Evolutionary conservation across 2,888 invertebrate genomes (phyloP), one percentile per base, ranked within the genome.

Genomic region (Macroteleia sp.): DNA sequence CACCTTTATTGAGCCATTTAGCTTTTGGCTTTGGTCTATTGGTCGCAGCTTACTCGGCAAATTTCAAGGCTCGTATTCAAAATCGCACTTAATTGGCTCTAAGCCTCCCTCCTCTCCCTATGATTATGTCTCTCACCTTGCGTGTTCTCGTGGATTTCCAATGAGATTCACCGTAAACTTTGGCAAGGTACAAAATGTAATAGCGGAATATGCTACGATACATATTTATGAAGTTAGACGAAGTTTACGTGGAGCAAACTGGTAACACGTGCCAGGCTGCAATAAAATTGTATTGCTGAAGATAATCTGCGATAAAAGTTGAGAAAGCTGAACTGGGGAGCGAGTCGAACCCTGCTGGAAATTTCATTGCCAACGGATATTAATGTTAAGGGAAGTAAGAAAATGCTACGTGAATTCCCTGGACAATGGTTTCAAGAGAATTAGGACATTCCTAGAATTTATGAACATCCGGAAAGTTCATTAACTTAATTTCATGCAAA

Each of bases 11-110:
- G 42, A 62, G 20, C 56, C 48, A 54, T 56, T 54, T 25, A 54
- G 42, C 46, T 71, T 39, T 61, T 66, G 30, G 54, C 50, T 77
- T 46, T 44, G 50, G 46, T 66, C 59, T 34, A 70, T 77, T 71
- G 66, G 61, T 66, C 46, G 54, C 25, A 20, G 56, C 71, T 77
- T 71, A 71, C 42, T 61, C 41, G 54, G 61, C 77, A 19, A 66
- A 66, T 61, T 32, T 77, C 41, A 67, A 77, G 64, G 20, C 57
- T 50, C 46, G 36, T 6, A 36, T 30, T 61, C 10, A 14, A 41
- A 62, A 50, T 48, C 56, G 14, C 39, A 39, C 19, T 19, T 28
- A 42, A 54, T 10, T 25, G 25, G 25, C 25, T n/a, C n/a, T n/a
- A n/a, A n/a, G 12, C 1, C 30, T 14, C 1, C 10, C 10, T 10